Conservation (phyloP, 1,140 invertebrate species). For the Reticulitermes speratus region DNA sequence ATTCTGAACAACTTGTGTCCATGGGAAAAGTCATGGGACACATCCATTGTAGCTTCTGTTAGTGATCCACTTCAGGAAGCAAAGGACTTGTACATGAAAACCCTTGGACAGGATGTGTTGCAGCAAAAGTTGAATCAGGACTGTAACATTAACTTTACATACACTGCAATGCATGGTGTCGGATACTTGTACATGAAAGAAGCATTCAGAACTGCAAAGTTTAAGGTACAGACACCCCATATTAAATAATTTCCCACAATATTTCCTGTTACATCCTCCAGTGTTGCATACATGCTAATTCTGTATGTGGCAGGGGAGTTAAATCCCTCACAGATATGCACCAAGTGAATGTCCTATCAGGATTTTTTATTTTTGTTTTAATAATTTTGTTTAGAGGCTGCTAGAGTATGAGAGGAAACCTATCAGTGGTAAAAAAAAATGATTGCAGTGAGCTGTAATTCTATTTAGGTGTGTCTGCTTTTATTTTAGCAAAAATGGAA, state of each 20-base stretch:
- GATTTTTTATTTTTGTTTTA: too few relatives aligned
- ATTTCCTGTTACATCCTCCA: not conserved
- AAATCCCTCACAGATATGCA: too few relatives aligned
- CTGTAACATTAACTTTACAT: slow-evolving; percentile 71
- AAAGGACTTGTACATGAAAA: slow-evolving; percentile 44
- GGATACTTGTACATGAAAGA: slow-evolving; percentile 77
- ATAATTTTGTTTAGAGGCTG: too few relatives aligned
- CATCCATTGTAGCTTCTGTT: slow-evolving; percentile 44
- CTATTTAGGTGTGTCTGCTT: too few relatives aligned
- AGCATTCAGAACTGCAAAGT: slow-evolving; percentile 73
- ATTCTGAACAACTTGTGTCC: slow-evolving; percentile 81
- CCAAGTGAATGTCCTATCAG: too few relatives aligned
- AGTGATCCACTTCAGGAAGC: slow-evolving; percentile 60
- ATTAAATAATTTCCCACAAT: not conserved
- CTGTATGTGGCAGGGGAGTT: too few relatives aligned
- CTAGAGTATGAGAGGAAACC: too few relatives aligned
- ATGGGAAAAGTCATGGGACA: slow-evolving; percentile 65
- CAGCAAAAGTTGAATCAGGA: slow-evolving; percentile 58
- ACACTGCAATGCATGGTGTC: slow-evolving; percentile 98
- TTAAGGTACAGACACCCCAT: slow-evolving; percentile 57
- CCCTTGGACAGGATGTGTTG: slow-evolving; percentile 39
- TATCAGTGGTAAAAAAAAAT: too few relatives aligned
- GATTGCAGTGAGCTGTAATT: too few relatives aligned
- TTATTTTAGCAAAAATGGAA: too few relatives aligned
- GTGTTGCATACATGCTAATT: too few relatives aligned